phyloP scores from a whole-genome alignment of 37 sponge, comb jelly and placozoan species.

The Crambe crambe region DNA sequence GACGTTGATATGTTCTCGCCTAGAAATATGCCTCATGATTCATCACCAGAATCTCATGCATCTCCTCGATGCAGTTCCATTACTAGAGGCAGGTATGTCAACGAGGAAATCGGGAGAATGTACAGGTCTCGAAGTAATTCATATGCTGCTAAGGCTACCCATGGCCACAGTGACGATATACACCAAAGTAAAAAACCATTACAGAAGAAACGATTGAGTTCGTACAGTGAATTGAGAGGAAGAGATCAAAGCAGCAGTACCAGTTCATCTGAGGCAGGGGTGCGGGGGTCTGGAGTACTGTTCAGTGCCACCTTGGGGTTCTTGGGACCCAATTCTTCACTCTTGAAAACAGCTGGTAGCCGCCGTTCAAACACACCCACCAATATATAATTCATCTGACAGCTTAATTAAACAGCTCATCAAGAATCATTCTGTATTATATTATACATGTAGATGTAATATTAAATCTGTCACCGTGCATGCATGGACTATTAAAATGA shows the following conservation, averaged over 20 bases:
- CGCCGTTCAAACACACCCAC: not conserved
- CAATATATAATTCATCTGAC: too few relatives aligned
- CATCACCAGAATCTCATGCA: too few relatives aligned
- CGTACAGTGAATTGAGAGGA: not conserved
- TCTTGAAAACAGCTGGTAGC: not conserved
- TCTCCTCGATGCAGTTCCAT: too few relatives aligned
- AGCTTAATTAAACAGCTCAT: too few relatives aligned
- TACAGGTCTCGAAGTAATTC: not conserved
- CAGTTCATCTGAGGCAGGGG: not conserved
- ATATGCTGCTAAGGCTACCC: not conserved
- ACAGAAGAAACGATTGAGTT: not conserved
- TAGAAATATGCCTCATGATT: too few relatives aligned
- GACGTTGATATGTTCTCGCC: too few relatives aligned
- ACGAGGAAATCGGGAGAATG: not conserved
- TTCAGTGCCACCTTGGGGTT: slow-evolving; percentile 18
- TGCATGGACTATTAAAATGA: too few relatives aligned
- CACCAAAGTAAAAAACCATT: not conserved
- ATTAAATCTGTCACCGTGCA: too few relatives aligned
- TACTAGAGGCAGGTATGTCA: not conserved
- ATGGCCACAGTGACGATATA: not conserved
- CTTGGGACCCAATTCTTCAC: not conserved
- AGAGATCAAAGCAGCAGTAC: not conserved
- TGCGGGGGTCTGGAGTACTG: not conserved
- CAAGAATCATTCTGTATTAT: too few relatives aligned
- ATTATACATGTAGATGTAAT: too few relatives aligned